These are phyloP conservation scores for Coleophora deauratella DNA, from an alignment of 2,888 invertebrate species.

Conservation along the genomic window DNA sequence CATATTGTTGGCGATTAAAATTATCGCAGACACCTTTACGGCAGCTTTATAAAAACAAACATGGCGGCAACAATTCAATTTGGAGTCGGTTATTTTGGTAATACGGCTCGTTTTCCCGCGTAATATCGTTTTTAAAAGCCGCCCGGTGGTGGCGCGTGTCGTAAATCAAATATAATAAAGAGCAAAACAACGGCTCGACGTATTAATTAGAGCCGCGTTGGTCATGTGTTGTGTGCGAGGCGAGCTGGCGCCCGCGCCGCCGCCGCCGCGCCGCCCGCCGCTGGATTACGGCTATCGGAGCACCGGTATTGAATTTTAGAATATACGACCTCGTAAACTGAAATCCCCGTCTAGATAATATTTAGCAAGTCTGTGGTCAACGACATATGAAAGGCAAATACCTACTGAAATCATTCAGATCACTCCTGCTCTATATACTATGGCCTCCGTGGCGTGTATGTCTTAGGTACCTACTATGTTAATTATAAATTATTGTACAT, in stretches of 20 bases:
- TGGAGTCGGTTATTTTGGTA: slow-evolving; percentile 49
- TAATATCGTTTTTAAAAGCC: slow-evolving; percentile 56
- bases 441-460: too few species aligned
- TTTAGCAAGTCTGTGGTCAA: neutral
- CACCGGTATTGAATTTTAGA: slow-evolving; percentile 49
- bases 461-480: too few species aligned
- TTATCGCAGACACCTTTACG: slow-evolving; percentile 42
- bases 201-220: slow-evolving; percentile 47
- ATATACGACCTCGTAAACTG: slow-evolving; percentile 35
- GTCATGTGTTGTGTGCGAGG: slow-evolving; percentile 10
- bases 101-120: slow-evolving; percentile 38
- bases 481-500: too few species aligned
- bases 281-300: slow-evolving; percentile 16
- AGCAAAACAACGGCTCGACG: slow-evolving; percentile 48
- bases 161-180: slow-evolving; percentile 63
- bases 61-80: slow-evolving; percentile 51
- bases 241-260: slow-evolving; percentile 4
- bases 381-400: too few species aligned
- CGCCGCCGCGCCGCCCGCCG: neutral
- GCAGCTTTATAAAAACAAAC: slow-evolving; percentile 47
- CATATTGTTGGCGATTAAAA: slow-evolving; percentile 35
- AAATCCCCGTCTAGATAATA: slow-evolving; percentile 6
- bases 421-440: too few species aligned
- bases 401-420: too few species aligned
- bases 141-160: slow-evolving; percentile 30